These are phyloP conservation scores for Hirtodrosophila duncani DNA, from an alignment of 2,888 invertebrate genomes.

Conservation along the genomic window DNA sequence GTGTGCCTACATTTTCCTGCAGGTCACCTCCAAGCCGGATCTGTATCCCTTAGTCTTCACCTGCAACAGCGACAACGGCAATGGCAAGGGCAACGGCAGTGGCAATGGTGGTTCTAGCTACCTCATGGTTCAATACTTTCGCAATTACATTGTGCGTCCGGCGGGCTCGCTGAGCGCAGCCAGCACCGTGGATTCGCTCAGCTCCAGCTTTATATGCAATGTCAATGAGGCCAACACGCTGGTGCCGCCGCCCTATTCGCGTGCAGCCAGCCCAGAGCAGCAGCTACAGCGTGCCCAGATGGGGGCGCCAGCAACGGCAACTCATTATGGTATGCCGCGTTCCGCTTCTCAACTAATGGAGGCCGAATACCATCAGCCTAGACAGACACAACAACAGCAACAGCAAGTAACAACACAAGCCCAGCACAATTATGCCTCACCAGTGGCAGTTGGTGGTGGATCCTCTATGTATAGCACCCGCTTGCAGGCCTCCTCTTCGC, in stretches of 20 bases:
- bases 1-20: conserved; percentile 1
- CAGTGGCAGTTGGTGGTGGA: conserved; percentile 32
- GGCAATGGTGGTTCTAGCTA: conserved; percentile 83
- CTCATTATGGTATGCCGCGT: conserved; percentile 79
- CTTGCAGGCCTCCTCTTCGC: conserved; percentile 65
- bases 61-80: conserved; percentile 85
- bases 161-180: conserved; percentile 89
- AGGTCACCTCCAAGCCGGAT: conserved; percentile 92
- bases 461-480: conserved; percentile 38
- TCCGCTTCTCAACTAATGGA: conserved; percentile 81
- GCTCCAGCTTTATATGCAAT: conserved; percentile 92
- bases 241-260: conserved; percentile 90
- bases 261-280: conserved; percentile 85
- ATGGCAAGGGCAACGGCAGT: conserved; percentile 81
- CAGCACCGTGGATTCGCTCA: conserved; percentile 91
- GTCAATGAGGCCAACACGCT: conserved; percentile 91
- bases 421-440: conserved; percentile 34
- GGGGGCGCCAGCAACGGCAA: too few relatives aligned
- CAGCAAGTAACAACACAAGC: conserved; percentile 27
- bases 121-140: conserved; percentile 90
- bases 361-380: conserved; percentile 47
- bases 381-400: conserved; percentile 14
- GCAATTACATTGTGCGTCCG: conserved; percentile 87
- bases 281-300: conserved; percentile 25
- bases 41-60: conserved; percentile 91